These are phyloP conservation scores for Hippocampus zosterae DNA, from an alignment of 2,113 vertebrate species.

Conservation along the genomic window DNA sequence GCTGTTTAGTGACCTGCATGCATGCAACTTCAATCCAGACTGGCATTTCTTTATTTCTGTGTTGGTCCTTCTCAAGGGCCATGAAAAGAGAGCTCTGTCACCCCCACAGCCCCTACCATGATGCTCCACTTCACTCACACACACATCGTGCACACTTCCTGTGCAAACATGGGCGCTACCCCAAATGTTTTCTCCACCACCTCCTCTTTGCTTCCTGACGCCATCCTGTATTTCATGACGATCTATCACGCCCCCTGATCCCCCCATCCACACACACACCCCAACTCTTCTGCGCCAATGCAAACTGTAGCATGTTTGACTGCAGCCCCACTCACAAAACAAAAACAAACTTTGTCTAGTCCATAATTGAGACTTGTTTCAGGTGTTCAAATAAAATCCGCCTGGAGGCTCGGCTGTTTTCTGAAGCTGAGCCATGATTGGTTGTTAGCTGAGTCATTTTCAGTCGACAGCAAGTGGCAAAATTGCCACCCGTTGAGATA, in stretches of 20 bases:
- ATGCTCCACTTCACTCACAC: background rate
- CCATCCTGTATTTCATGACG: constrained; percentile 34
- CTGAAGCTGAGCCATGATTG: too few species aligned
- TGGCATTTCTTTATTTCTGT: constrained; percentile 14
- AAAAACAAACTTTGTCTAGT: too few species aligned
- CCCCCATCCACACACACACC: too few species aligned
- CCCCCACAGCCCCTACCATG: background rate
- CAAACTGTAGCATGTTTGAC: constrained; percentile 42
- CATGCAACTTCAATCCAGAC: background rate
- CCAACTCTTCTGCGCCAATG: constrained; percentile 40
- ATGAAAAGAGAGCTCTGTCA: constrained; percentile 51
- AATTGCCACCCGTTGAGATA: too few species aligned
- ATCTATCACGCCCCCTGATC: constrained; percentile 4
- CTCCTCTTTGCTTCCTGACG: constrained; percentile 22
- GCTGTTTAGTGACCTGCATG: background rate
- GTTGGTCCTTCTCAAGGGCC: background rate
- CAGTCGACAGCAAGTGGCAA: too few species aligned
- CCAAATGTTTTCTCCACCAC: constrained; percentile 28
- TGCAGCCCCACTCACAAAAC: background rate
- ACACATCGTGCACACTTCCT: constrained; percentile 18
- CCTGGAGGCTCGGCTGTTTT: too few species aligned
- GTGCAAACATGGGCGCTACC: constrained; percentile 54
- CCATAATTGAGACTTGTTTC: too few species aligned
- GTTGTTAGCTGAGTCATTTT: too few species aligned
- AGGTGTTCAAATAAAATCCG: too few species aligned